A percentile compares a stretch with the other conserved stretches of the same genome.
phyloP scores from a whole-genome alignment of 2,888 invertebrate species.

The Diarsia mendica region DNA sequence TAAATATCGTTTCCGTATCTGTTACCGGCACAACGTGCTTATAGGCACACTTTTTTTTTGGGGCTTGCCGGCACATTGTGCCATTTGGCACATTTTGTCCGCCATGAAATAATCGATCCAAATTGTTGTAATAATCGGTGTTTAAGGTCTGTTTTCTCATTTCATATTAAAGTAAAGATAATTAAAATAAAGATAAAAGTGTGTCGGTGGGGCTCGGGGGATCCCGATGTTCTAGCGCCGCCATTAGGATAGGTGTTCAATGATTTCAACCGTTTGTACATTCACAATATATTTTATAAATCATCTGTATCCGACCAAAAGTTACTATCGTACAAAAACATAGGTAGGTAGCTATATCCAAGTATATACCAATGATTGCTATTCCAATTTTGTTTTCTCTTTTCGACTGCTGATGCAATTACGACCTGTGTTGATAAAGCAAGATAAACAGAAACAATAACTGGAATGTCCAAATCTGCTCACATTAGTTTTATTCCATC shows the following conservation, averaged over 20 bases:
- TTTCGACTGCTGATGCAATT: neutral
- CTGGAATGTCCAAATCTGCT: neutral
- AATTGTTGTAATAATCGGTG: no score
- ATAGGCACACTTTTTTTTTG: no score
- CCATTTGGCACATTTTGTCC: no score
- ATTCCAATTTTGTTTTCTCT: neutral
- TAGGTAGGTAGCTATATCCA: neutral
- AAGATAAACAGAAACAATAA: slow-evolving; percentile 11
- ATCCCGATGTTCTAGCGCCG: no score
- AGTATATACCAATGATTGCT: neutral
- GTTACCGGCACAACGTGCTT: no score
- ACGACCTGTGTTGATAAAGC: slow-evolving; percentile 9
- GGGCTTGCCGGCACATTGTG: no score
- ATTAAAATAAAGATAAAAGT: no score
- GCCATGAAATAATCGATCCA: no score
- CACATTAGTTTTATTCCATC: slow-evolving; percentile 12
- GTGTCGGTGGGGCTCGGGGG: no score
- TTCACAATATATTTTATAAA: neutral
- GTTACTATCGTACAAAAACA: neutral
- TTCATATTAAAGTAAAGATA: no score
- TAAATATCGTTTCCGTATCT: neutral
- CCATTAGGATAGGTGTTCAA: no score
- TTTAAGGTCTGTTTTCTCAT: no score
- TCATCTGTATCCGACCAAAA: neutral
- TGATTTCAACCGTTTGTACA: neutral